These are phyloP conservation scores for Gnatocerus cornutus DNA, from an alignment of 2,888 invertebrate species.

Conservation along the genomic window DNA sequence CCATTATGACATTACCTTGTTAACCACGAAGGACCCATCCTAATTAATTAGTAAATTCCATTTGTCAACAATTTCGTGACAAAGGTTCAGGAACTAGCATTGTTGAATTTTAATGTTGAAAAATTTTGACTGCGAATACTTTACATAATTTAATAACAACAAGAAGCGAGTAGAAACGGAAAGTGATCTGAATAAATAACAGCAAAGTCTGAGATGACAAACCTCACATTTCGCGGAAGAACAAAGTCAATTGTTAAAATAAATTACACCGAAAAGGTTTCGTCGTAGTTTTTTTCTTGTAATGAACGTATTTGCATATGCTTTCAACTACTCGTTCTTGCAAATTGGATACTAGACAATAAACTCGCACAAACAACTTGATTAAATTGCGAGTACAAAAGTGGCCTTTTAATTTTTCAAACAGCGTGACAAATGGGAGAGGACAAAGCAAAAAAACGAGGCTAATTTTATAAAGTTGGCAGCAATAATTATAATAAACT, in stretches of 20 bases:
- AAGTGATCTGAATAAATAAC: background rate
- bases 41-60: slow-evolving; percentile 45
- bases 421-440: no score
- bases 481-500: no score
- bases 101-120: slow-evolving; percentile 3
- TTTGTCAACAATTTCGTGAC: slow-evolving; percentile 40
- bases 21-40: slow-evolving; percentile 24
- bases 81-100: slow-evolving; percentile 14
- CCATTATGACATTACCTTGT: slow-evolving; percentile 27
- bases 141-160: slow-evolving; percentile 1
- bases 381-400: slow-evolving; percentile 8
- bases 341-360: slow-evolving; percentile 11
- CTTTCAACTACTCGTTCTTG: slow-evolving; percentile 7
- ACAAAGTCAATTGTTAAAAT: background rate
- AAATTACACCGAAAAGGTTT: background rate
- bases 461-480: no score
- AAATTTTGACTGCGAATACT: background rate
- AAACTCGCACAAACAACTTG: slow-evolving; percentile 4
- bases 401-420: slow-evolving; percentile 1
- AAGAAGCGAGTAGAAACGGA: no score
- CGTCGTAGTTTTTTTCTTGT: background rate
- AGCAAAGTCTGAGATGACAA: slow-evolving; percentile 1
- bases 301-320: slow-evolving; percentile 9
- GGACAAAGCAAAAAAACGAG: no score
- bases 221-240: background rate